phyloP scores from a whole-genome alignment of 1,140 invertebrate genomes.

The Listronotus oregonensis region DNA sequence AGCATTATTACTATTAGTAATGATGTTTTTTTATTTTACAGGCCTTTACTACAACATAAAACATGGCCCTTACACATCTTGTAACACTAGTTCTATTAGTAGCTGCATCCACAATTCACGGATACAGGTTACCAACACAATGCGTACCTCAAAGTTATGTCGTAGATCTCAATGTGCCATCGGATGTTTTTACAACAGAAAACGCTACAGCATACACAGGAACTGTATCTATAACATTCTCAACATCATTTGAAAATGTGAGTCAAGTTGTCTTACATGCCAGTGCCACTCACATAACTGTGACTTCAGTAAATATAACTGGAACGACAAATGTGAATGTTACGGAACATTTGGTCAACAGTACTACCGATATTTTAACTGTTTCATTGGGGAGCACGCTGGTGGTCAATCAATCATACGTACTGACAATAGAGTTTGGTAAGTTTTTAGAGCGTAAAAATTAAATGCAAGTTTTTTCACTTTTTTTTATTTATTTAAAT shows the following conservation, averaged over 20 bases:
- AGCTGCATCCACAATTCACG: too few relatives aligned
- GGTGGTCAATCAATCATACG: neutral
- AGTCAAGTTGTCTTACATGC: slow-evolving; percentile 19
- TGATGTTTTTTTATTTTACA: too few relatives aligned
- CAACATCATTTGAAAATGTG: slow-evolving; percentile 1
- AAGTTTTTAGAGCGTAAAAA: too few relatives aligned
- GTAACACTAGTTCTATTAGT: too few relatives aligned
- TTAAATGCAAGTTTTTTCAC: too few relatives aligned
- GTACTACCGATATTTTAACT: slow-evolving; percentile 26
- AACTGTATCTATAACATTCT: slow-evolving; percentile 17
- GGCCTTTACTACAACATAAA: too few relatives aligned
- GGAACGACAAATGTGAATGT: neutral
- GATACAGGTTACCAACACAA: slow-evolving; percentile 23
- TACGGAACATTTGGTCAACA: slow-evolving; percentile 9
- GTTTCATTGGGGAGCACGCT: slow-evolving; percentile 8
- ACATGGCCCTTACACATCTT: too few relatives aligned
- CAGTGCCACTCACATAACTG: slow-evolving; percentile 13
- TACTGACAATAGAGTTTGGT: slow-evolving; percentile 16
- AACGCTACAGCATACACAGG: slow-evolving; percentile 23
- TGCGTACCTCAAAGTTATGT: slow-evolving; percentile 13
- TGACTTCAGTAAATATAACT: neutral
- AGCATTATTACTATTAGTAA: too few relatives aligned
- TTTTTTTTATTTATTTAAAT: too few relatives aligned
- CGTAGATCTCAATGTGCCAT: slow-evolving; percentile 1
- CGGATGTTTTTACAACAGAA: slow-evolving; percentile 21